Base-by-base conservation (phyloP, 1,140 invertebrate species). In the Drosophila quadrilineata region DNA sequence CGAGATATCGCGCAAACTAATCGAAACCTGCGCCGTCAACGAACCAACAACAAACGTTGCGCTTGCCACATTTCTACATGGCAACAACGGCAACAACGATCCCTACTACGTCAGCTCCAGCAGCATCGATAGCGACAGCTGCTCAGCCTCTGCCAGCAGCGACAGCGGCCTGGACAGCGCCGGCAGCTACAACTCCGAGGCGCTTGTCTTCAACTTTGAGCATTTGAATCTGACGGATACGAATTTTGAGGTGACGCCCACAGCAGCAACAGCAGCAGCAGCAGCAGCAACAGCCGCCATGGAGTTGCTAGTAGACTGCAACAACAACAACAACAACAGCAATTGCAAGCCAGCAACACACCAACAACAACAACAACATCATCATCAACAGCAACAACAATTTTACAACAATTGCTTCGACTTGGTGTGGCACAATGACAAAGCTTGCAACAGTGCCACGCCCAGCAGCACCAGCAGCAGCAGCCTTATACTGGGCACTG, bases 1-100 rank as follows among this genome's bases (percentile, higher is more conserved):
- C 45, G 88, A 89, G 67, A 89, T 89, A 63, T 89, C 88, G 29
- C 72, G 82, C 29, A 89, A 89, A 69, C 59, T 89, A 10, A 89
- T 89, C 58, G 88, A 89, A 54, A 76, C 76, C 1, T 74, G 75
- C 16, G 69, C 66, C n/a, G 67, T 70, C 12, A 70, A 70, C 29
- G 67, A 70, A 31, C 40, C 65, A 28, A n/a, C n/a, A n/a, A n/a
- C n/a, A n/a, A 38, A 17, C 40, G 40, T 38, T 40, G 21, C n/a
- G n/a, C n/a, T 12, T 22, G 38, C 38, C 38, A 46, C 12, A 2
- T 29, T 8, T 19, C 14, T 8, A 31, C 19, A 29, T n/a, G 43
- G 16, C 5, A 12, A 26, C 36, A 40, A 3, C 5, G 19, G 14
- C 5, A 16, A 3, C 6, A 6, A 14, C 31, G 5, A 26, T 14